Conservation (phyloP, 1,140 invertebrate genomes). For the Heliconius nattereri region DNA sequence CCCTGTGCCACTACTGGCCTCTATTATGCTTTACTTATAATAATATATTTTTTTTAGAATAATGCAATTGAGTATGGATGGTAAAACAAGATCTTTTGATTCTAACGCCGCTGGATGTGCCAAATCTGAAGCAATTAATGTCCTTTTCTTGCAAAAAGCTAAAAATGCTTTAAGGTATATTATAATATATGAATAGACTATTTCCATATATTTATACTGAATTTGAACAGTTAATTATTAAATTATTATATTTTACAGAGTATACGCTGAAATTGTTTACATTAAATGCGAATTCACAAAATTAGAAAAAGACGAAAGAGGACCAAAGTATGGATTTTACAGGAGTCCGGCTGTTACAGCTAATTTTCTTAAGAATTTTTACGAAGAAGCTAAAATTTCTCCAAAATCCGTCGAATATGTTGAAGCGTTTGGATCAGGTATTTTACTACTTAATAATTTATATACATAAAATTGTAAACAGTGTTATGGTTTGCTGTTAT, state of each 20-base stretch:
- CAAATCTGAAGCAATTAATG: constrained; percentile 86
- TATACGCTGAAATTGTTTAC: constrained; percentile 86
- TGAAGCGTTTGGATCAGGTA: constrained; percentile 87
- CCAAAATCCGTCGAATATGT: constrained; percentile 86
- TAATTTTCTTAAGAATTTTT: constrained; percentile 83
- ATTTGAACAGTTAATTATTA: constrained; percentile 10
- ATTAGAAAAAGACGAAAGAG: constrained; percentile 29
- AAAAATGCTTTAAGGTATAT: constrained; percentile 85
- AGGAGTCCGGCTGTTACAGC: constrained; percentile 79
- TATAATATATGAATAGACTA: background rate
- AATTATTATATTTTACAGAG: constrained; percentile 56
- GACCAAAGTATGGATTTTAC: constrained; percentile 73
- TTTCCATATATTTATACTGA: background rate
- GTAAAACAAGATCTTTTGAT: constrained; percentile 91
- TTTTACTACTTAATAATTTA: background rate
- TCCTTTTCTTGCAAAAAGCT: constrained; percentile 90
- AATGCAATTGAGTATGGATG: constrained; percentile 86
- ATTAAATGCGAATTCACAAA: constrained; percentile 82
- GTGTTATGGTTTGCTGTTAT: no score
- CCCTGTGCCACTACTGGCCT: no score
- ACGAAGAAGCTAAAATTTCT: constrained; percentile 83
- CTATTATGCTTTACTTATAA: no score
- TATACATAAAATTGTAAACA: no score
- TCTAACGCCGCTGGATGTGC: constrained; percentile 86
- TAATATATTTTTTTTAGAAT: constrained; percentile 48